Evolutionary conservation across 92 coral and sea anemone genomes (phyloP).

Genomic region (Phenganax marumi): DNA sequence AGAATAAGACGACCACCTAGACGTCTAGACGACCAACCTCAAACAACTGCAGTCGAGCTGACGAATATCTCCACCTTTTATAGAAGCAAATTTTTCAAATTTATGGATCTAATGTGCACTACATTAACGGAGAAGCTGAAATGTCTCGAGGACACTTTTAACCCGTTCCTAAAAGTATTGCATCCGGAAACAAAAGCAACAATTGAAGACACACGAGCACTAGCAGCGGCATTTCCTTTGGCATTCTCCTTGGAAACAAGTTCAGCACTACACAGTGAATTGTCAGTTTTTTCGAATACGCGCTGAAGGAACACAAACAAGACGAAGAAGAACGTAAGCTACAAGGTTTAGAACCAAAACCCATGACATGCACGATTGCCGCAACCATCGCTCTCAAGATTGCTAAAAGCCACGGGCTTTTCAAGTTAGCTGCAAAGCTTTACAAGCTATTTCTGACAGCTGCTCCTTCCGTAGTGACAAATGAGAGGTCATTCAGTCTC

Average conservation of each 20-base stretch:
- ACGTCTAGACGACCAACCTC: conserved; percentile 21
- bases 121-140: conserved; percentile 16
- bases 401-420: conserved; percentile 23
- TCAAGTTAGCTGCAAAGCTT: conserved; percentile 22
- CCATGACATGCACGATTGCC: conserved; percentile 19
- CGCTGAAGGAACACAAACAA: not conserved
- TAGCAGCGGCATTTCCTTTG: not conserved
- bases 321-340: conserved; percentile 1
- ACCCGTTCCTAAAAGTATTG: conserved; percentile 24
- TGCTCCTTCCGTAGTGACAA: not conserved
- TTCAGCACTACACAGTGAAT: not conserved
- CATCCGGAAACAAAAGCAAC: conserved; percentile 25
- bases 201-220: conserved; percentile 12
- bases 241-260: not conserved
- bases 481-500: conserved; percentile 9
- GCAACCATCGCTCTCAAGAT: conserved; percentile 13
- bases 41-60: conserved; percentile 24
- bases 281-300: conserved; percentile 1
- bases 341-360: conserved; percentile 12
- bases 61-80: conserved; percentile 10
- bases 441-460: conserved; percentile 30
- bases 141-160: conserved; percentile 23
- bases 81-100: conserved; percentile 24
- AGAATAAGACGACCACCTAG: conserved; percentile 21
- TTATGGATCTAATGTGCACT: conserved; percentile 26